Base-by-base conservation (phyloP, 2,113 vertebrate species). In the Syngnathus floridae region DNA sequence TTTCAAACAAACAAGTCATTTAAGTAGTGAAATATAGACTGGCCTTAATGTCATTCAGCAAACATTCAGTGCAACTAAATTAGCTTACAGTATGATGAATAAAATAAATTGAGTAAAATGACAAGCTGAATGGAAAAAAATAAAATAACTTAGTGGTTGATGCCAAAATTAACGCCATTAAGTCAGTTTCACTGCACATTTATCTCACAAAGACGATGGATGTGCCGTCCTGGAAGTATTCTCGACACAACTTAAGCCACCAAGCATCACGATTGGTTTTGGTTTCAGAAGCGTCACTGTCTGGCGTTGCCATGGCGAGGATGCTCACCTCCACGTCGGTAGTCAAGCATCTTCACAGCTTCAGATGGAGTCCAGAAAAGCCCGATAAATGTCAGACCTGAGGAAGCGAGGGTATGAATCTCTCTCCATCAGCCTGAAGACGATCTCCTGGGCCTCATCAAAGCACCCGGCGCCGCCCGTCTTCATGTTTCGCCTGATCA, bases 351-450 rank as follows among this genome's bases (percentile, higher is more conserved):
- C 88, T 67, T 92, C 22, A 87, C 76, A 19, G 79, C 69, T 51
- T 82, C 88, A 45, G 65, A 84, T 38, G 6, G 93, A 90, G 67
- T 91, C 93, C 77, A 93, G 82, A 62, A 97, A 84, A 60, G 91
- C 90, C 77, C 75, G 82, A 82, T 96, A 98, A 64, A 91, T 71
- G 74, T 93, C 91, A 5, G 96, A 98, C 80, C 87, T 88, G n/a
- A 94, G 89, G 75, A 97, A 94, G 62, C 88, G 69, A 35, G 92
- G 92, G 57, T 94, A 96, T 1, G 93, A 95, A 84, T 96, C 93
- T 71, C 86, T 92, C 84, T 95, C 92, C 93, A 94, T 94, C 2
- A 96, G 87, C 57, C 78, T 79, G 7, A 91, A 94, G 36, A 94
- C 91, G 1, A 92, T 92, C 86, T 75, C 92, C 73, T 93, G 94